Conservation (phyloP, 2,113 vertebrate species). For the Odocoileus hemionus region DNA sequence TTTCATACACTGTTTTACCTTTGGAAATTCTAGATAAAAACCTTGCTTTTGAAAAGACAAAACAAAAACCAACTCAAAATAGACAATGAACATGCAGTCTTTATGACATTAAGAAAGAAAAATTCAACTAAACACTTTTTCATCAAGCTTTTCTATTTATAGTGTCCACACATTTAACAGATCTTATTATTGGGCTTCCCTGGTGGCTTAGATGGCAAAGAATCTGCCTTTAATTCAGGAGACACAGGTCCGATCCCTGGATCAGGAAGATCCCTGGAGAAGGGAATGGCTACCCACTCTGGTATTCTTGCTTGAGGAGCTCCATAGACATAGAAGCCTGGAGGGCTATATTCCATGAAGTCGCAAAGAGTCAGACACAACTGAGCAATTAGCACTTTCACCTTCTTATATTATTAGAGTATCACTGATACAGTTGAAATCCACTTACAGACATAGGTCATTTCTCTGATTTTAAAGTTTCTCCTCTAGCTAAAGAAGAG, state of each 20-base stretch:
- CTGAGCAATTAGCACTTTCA: not conserved
- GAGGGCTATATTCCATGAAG: not conserved
- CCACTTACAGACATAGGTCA: not conserved
- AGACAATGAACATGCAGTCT: not conserved
- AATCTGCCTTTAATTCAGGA: not conserved
- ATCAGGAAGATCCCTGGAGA: not conserved
- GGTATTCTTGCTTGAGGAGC: not conserved
- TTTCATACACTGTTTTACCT: not conserved
- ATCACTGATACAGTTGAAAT: not conserved
- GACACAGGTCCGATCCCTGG: not conserved
- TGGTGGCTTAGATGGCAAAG: not conserved
- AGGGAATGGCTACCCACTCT: not conserved
- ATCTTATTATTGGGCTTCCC: not conserved
- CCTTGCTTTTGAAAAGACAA: constrained; percentile 9
- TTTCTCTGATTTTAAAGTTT: not conserved
- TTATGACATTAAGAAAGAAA: not conserved
- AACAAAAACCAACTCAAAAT: not conserved
- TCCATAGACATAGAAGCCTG: not conserved
- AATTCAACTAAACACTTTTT: not conserved
- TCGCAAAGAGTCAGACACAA: not conserved
- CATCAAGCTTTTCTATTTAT: not conserved
- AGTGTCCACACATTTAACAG: not conserved
- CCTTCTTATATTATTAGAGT: not conserved
- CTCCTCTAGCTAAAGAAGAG: not conserved
- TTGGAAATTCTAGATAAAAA: constrained; percentile 57